Conservation (phyloP, 2,113 vertebrate species). For the Orycteropus afer region DNA sequence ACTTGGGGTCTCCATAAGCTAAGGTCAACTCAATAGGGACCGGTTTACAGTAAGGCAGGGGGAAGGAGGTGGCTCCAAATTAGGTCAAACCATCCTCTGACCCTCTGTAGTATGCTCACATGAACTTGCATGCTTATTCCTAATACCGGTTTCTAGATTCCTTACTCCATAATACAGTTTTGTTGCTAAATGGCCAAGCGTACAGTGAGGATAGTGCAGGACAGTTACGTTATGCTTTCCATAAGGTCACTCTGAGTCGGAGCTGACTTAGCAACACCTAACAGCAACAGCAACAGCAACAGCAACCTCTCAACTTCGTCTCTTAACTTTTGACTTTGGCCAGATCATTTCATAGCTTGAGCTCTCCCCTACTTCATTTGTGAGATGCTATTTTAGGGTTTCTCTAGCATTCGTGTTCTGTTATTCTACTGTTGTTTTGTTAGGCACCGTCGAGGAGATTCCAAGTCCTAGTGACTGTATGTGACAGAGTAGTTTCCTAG, state of each 20-base stretch:
- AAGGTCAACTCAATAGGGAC: not conserved
- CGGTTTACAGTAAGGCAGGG: no score
- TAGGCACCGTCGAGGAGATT: no score
- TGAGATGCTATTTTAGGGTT: not conserved
- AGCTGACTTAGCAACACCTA: no score
- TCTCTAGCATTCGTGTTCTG: fast-evolving
- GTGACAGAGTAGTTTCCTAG: no score
- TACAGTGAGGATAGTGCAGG: no score
- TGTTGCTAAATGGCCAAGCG: no score
- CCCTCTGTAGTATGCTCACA: fast-evolving
- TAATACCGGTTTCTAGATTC: fast-evolving
- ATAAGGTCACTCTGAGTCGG: no score
- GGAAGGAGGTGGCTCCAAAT: fast-evolving
- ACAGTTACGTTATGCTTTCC: no score
- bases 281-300: no score
- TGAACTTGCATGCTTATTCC: fast-evolving
- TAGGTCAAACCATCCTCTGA: fast-evolving
- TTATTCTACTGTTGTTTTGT: no score
- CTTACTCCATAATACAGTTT: fast-evolving
- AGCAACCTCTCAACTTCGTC: not conserved
- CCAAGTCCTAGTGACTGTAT: no score
- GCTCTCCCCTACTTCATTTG: not conserved
- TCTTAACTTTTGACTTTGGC: not conserved
- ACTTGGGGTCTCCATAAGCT: not conserved
- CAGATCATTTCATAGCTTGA: fast-evolving